Conservation (phyloP, 1,140 invertebrate genomes). For the Tetragonula clypearis region DNA sequence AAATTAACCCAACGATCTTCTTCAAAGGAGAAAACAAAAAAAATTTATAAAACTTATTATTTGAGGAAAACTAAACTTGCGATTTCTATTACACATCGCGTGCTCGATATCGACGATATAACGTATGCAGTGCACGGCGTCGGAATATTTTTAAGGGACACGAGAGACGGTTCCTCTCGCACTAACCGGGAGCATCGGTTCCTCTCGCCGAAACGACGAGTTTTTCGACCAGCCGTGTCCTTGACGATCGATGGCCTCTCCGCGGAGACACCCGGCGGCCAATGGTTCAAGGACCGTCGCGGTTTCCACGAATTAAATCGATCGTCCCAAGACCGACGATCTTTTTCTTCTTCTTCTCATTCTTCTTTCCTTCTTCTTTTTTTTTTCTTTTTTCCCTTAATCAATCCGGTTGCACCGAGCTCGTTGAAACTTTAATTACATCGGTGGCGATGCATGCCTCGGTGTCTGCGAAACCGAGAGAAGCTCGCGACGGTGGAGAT, state of each 20-base stretch:
- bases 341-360: conserved; percentile 7
- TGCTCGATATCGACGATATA: background rate
- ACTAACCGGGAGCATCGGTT: conserved; percentile 25
- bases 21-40: background rate
- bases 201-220: conserved; percentile 54
- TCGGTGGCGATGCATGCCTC: background rate
- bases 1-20: background rate
- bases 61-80: background rate
- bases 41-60: background rate
- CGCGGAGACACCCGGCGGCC: conserved; percentile 18
- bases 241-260: conserved; percentile 53
- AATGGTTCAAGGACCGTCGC: conserved; percentile 47
- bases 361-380: no score
- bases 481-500: background rate
- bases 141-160: conserved; percentile 24
- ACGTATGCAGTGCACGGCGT: background rate
- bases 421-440: conserved; percentile 24
- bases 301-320: conserved; percentile 48
- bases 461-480: background rate
- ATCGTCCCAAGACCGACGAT: background rate
- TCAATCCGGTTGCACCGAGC: conserved; percentile 10
- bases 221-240: conserved; percentile 58
- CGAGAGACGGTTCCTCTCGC: conserved; percentile 32
- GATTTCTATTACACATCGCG: background rate
- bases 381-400: conserved; percentile 7